Evolutionary conservation across 2,113 vertebrate species (phyloP).

Genomic region (Podarcis muralis): DNA sequence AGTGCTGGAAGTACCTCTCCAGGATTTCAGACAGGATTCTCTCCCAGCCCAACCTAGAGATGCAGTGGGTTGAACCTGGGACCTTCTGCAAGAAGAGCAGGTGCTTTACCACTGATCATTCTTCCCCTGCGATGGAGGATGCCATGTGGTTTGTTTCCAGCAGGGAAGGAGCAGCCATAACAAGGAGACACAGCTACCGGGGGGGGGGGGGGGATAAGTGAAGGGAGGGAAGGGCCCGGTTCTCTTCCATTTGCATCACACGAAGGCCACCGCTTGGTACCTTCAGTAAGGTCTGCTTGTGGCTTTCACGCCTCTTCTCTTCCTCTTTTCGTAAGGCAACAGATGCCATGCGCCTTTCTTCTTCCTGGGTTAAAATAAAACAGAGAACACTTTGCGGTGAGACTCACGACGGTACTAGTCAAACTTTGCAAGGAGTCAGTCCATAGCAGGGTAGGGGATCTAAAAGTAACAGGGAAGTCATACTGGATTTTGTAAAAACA

Average conservation of each 20-base stretch:
- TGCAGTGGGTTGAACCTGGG: too few relatives aligned
- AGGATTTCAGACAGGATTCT: too few relatives aligned
- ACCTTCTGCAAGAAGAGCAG: too few relatives aligned
- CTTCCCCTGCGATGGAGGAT: background rate
- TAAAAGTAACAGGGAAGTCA: background rate
- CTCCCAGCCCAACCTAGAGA: too few relatives aligned
- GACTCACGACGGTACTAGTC: background rate
- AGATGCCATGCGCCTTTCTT: conserved; percentile 95
- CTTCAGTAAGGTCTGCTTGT: conserved; percentile 92
- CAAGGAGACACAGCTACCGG: background rate
- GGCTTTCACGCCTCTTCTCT: conserved; percentile 94
- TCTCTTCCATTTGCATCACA: too few relatives aligned
- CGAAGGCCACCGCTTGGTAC: conserved; percentile 67
- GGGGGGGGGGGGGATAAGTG: background rate
- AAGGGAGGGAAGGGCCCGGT: background rate
- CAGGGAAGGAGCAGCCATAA: background rate
- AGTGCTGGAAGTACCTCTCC: too few relatives aligned
- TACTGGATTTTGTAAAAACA: background rate
- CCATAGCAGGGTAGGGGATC: background rate
- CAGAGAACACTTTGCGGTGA: background rate
- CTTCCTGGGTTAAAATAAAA: conserved; percentile 82
- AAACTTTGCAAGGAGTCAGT: background rate
- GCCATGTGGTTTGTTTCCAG: background rate
- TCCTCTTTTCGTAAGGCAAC: conserved; percentile 93
- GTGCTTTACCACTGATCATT: too few relatives aligned